Evolutionary conservation across 2,888 invertebrate species (phyloP).

Genomic region (Lapara coniferarum): DNA sequence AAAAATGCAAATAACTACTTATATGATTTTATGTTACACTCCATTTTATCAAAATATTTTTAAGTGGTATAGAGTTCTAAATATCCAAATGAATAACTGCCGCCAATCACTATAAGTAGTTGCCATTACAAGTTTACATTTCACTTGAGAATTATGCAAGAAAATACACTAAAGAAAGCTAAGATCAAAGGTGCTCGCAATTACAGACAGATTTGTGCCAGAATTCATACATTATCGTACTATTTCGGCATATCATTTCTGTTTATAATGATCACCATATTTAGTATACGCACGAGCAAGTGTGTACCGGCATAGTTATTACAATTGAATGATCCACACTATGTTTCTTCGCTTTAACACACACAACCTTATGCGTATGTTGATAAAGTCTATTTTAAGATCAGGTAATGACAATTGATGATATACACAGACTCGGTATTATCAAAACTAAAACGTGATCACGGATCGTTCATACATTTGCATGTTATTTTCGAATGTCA

Average conservation of each 20-base stretch:
- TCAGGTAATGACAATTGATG: conserved; percentile 30
- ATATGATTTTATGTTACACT: too few species aligned
- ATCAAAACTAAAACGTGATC: conserved; percentile 57
- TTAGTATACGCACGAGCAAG: conserved; percentile 36
- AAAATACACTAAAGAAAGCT: conserved; percentile 41
- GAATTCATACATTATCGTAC: conserved; percentile 48
- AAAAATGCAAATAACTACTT: too few species aligned
- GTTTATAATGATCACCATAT: conserved; percentile 39
- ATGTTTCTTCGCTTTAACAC: background rate
- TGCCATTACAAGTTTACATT: conserved; percentile 17
- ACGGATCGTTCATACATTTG: conserved; percentile 60
- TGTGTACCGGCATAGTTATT: conserved; percentile 62
- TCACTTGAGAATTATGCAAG: conserved; percentile 32
- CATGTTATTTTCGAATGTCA: conserved; percentile 61
- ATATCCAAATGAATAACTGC: too few species aligned
- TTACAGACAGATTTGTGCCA: conserved; percentile 51
- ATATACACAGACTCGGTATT: conserved; percentile 39
- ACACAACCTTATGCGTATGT: conserved; percentile 30
- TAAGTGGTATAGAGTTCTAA: too few species aligned
- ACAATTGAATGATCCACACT: conserved; percentile 41
- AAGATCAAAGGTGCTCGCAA: conserved; percentile 62
- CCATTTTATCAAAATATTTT: too few species aligned
- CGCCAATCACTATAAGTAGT: background rate
- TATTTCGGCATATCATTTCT: conserved; percentile 55
- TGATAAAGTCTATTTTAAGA: conserved; percentile 38